Percentiles rank a stretch among this genome's conserved stretches.
These are phyloP conservation scores for Tribolium madens DNA, from an alignment of 1,140 invertebrate genomes.

Conservation along the genomic window DNA sequence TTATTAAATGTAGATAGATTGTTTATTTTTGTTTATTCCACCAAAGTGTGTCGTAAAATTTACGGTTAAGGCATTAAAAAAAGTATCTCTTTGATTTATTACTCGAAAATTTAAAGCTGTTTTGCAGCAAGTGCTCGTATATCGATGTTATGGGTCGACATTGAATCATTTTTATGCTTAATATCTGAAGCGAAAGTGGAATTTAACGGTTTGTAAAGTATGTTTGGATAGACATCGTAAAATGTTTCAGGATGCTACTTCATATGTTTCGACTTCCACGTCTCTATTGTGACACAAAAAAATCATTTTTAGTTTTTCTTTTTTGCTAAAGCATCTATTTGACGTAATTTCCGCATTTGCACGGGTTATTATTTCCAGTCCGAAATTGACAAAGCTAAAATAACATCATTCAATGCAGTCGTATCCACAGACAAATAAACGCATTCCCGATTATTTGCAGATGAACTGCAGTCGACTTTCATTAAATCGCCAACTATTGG, in stretches of 20 bases:
- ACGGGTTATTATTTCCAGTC: not conserved
- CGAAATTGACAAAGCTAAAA: not conserved
- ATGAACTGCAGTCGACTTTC: constrained; percentile 1
- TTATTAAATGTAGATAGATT: constrained; percentile 14
- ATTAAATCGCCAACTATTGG: constrained; percentile 2
- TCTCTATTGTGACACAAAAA: not conserved
- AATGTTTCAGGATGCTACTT: not conserved
- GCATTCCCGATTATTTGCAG: not conserved
- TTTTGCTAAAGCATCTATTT: not conserved
- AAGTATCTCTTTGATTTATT: constrained; percentile 19
- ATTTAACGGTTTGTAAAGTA: constrained; percentile 15
- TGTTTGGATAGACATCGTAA: constrained; percentile 5
- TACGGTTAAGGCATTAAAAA: constrained; percentile 9
- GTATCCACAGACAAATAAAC: not conserved
- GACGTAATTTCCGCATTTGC: not conserved
- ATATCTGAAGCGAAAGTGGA: constrained; percentile 16
- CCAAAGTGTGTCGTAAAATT: constrained; percentile 32
- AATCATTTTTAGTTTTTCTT: too few species aligned
- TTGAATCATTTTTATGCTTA: constrained; percentile 35
- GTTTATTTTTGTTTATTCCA: constrained; percentile 29
- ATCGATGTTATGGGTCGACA: constrained; percentile 16
- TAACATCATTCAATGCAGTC: not conserved
- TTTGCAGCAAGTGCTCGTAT: constrained; percentile 25
- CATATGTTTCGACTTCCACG: not conserved
- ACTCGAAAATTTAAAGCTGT: constrained; percentile 1